These are phyloP conservation scores for Puma concolor DNA, from an alignment of 2,113 vertebrate species.

Conservation along the genomic window DNA sequence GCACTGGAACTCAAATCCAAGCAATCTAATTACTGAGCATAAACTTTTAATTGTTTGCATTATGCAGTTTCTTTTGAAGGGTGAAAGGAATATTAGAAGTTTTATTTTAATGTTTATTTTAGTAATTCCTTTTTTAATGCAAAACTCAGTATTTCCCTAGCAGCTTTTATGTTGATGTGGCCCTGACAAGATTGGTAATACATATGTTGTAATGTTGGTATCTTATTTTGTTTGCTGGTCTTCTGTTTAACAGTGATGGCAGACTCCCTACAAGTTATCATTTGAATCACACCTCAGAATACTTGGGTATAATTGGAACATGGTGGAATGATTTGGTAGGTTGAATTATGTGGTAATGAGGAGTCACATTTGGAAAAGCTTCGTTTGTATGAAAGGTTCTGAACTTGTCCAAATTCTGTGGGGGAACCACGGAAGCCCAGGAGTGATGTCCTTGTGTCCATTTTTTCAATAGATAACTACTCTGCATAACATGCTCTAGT, in stretches of 20 bases:
- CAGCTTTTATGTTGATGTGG: background rate
- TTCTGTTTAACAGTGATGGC: background rate
- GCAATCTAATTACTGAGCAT: background rate
- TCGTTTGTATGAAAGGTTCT: slow-evolving; percentile 4
- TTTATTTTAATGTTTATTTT: slow-evolving; percentile 39
- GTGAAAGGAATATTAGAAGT: background rate
- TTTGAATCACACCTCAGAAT: background rate
- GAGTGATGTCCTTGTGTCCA: background rate
- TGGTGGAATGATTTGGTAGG: background rate
- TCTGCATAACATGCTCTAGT: background rate
- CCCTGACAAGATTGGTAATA: background rate
- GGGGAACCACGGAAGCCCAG: background rate
- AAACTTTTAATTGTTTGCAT: background rate
- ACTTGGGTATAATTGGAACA: background rate
- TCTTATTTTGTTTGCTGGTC: background rate
- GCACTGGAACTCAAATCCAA: background rate
- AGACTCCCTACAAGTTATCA: background rate
- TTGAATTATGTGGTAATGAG: background rate
- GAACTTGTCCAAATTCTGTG: background rate
- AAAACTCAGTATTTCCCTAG: background rate
- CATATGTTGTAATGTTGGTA: background rate
- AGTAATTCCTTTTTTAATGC: background rate
- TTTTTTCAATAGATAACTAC: background rate
- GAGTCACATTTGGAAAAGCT: slow-evolving; percentile 20
- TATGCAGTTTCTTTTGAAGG: background rate